Percentiles rank a stretch among this genome's conserved stretches.
Evolutionary conservation across 2,797 vertebrate species (phyloP).

Genomic region (Merluccius polli): DNA sequence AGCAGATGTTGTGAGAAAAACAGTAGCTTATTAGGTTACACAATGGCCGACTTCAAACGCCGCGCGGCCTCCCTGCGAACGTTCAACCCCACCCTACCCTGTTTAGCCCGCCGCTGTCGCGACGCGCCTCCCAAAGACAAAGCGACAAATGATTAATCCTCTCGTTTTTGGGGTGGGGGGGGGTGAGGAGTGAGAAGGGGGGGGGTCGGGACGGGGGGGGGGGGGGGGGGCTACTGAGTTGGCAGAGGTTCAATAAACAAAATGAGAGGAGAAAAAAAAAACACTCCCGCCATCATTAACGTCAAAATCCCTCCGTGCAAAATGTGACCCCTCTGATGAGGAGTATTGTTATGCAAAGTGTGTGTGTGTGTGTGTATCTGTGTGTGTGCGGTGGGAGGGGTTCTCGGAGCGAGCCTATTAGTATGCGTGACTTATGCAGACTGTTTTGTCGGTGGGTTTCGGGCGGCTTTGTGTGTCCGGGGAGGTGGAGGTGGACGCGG

Average conservation of each 20-base stretch:
- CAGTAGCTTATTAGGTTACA: constrained; percentile 74
- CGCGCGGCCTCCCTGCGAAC: constrained; percentile 54
- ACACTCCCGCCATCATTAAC: constrained; percentile 24
- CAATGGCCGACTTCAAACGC: constrained; percentile 64
- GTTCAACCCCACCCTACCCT: constrained; percentile 51
- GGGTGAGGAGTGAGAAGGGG: neutral
- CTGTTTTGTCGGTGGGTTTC: constrained; percentile 49
- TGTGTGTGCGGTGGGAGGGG: neutral
- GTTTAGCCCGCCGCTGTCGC: constrained; percentile 32
- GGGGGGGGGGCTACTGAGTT: constrained; percentile 38
- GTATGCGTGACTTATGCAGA: constrained; percentile 46
- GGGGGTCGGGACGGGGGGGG: too few species aligned
- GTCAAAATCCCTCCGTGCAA: constrained; percentile 30
- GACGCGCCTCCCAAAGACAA: constrained; percentile 23
- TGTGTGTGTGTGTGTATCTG: neutral
- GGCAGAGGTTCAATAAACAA: constrained; percentile 56
- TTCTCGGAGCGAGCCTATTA: constrained; percentile 37
- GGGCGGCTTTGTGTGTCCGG: constrained; percentile 39
- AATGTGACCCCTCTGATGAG: constrained; percentile 32
- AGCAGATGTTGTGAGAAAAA: constrained; percentile 76
- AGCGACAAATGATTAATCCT: constrained; percentile 64
- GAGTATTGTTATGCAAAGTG: constrained; percentile 11
- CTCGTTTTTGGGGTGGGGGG: constrained; percentile 36
- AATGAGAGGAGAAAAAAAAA: neutral
- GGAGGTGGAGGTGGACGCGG: constrained; percentile 45